These are phyloP conservation scores for Hoplodrina blanda DNA, from an alignment of 2,888 invertebrate genomes.

Conservation along the genomic window DNA sequence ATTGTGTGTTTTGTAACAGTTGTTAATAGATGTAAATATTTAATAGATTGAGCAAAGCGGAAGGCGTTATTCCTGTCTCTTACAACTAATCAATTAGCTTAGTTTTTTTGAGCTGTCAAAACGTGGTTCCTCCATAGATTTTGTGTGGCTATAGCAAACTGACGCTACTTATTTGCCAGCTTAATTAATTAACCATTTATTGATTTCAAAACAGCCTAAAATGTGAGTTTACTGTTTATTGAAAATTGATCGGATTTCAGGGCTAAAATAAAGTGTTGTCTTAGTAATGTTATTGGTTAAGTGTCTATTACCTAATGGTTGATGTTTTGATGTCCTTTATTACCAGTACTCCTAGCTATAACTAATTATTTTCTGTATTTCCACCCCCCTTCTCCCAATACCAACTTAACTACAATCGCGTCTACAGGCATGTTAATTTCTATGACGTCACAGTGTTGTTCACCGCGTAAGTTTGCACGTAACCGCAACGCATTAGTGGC, in stretches of 20 bases:
- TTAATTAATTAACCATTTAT: too few species aligned
- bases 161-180: too few species aligned
- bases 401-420: slow-evolving; percentile 8
- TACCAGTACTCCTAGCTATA: neutral
- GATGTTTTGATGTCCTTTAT: neutral
- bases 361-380: neutral
- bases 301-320: too few species aligned
- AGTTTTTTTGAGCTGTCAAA: too few species aligned
- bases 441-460: slow-evolving; percentile 49
- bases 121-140: too few species aligned
- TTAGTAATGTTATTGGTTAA: too few species aligned
- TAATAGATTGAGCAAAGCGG: neutral
- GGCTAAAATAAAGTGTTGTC: too few species aligned
- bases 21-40: neutral
- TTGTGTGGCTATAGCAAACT: too few species aligned
- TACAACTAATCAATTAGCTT: too few species aligned
- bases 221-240: too few species aligned
- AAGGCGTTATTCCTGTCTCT: neutral
- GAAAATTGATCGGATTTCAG: too few species aligned
- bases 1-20: slow-evolving; percentile 15
- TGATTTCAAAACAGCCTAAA: too few species aligned
- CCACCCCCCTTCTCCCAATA: neutral
- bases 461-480: slow-evolving; percentile 39
- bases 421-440: slow-evolving; percentile 30
- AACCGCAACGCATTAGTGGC: slow-evolving; percentile 56